Evolutionary conservation across 2,113 vertebrate genomes (phyloP).

Genomic region (Xiphophorus maculatus): DNA sequence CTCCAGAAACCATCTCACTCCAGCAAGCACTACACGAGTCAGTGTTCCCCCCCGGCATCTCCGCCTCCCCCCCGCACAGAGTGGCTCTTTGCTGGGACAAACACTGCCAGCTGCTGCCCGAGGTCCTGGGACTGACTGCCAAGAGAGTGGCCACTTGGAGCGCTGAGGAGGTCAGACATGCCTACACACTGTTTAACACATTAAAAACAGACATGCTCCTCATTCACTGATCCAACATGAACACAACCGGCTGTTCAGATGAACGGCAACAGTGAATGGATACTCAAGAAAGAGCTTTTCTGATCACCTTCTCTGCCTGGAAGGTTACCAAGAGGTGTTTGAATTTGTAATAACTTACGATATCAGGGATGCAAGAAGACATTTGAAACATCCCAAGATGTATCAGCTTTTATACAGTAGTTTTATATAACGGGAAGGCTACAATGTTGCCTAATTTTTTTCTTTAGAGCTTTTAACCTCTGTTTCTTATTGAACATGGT

Average conservation of each 20-base stretch:
- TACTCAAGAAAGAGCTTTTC: constrained; percentile 11
- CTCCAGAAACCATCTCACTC: constrained; percentile 80
- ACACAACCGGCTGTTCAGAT: constrained; percentile 28
- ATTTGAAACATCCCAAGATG: not conserved
- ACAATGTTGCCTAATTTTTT: not conserved
- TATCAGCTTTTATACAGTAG: not conserved
- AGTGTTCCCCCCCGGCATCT: constrained; percentile 87
- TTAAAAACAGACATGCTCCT: constrained; percentile 32
- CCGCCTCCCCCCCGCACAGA: constrained; percentile 82
- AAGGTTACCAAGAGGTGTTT: not conserved
- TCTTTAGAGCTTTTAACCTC: not conserved
- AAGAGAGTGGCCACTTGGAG: constrained; percentile 90
- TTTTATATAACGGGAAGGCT: not conserved
- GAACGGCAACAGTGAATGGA: constrained; percentile 6
- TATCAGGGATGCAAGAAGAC: too few species aligned
- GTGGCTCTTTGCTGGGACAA: constrained; percentile 92
- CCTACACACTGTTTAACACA: constrained; percentile 17
- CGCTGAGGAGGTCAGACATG: constrained; percentile 85
- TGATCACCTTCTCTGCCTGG: constrained; percentile 4
- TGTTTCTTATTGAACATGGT: not conserved
- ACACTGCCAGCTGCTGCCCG: constrained; percentile 90
- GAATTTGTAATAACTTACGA: not conserved
- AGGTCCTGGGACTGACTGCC: constrained; percentile 88
- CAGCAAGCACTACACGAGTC: constrained; percentile 92
- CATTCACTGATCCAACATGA: constrained; percentile 27